Evolutionary conservation across 2,797 vertebrate genomes (phyloP).

Genomic region (Phataginus tricuspis): DNA sequence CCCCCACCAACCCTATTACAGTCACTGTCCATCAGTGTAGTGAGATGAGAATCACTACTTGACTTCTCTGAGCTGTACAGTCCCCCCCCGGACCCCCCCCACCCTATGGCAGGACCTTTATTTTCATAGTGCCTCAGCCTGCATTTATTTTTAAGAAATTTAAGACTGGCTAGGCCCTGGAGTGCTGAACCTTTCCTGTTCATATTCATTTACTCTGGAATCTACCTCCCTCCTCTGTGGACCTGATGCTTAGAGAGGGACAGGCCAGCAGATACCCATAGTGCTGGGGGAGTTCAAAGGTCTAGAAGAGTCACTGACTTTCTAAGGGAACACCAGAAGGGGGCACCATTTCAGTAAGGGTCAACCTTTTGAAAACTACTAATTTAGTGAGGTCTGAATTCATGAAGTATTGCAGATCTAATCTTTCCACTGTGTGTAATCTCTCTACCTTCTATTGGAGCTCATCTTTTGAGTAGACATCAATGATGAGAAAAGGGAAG

Average conservation of each 20-base stretch:
- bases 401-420: not conserved
- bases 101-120: not conserved
- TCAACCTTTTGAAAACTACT: not conserved
- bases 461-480: not conserved
- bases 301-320: not conserved
- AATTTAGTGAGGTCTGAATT: not conserved
- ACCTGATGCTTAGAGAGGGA: not conserved
- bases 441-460: not conserved
- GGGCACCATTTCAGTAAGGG: not conserved
- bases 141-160: not conserved
- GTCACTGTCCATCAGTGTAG: no score
- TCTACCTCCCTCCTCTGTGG: not conserved
- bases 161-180: not conserved
- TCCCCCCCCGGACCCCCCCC: no score
- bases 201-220: not conserved
- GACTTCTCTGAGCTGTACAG: no score
- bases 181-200: not conserved
- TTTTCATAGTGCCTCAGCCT: not conserved
- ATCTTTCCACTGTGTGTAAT: not conserved
- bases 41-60: no score
- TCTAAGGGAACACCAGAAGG: not conserved
- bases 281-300: not conserved
- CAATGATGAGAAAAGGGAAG: not conserved
- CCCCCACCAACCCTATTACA: no score
- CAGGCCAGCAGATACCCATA: not conserved